Percentiles rank a stretch among this genome's conserved stretches.
Evolutionary conservation across 1,140 invertebrate genomes (phyloP).

Genomic region (Psix sp.): DNA sequence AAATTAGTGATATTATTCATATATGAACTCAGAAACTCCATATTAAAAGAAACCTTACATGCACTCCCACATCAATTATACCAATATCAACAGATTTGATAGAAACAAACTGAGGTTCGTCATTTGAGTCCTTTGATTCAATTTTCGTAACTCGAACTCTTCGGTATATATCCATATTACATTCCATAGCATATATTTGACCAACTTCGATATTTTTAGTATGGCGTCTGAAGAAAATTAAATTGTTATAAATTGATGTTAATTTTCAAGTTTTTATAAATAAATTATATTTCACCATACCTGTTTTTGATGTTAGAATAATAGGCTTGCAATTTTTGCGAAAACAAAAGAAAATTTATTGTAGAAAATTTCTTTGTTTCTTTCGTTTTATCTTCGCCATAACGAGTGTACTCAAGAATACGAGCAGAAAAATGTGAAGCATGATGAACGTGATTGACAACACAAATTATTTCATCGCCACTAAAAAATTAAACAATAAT

Average conservation of each 20-base stretch:
- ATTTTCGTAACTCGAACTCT: slow-evolving; percentile 67
- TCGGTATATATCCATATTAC: slow-evolving; percentile 34
- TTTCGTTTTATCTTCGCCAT: slow-evolving; percentile 22
- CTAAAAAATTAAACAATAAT: slow-evolving; percentile 52
- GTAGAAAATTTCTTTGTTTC: slow-evolving; percentile 4
- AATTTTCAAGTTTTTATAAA: background rate
- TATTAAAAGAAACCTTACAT: too few species aligned
- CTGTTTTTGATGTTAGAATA: slow-evolving; percentile 20
- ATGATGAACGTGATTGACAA: slow-evolving; percentile 64
- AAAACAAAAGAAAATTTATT: slow-evolving; percentile 2
- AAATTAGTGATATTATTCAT: too few species aligned
- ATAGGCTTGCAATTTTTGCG: slow-evolving; percentile 20
- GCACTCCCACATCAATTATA: too few species aligned
- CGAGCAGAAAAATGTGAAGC: slow-evolving; percentile 69
- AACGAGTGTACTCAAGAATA: slow-evolving; percentile 60
- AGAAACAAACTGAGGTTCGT: background rate
- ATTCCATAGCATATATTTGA: slow-evolving; percentile 16
- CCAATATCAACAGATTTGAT: background rate
- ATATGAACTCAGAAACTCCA: too few species aligned
- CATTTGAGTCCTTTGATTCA: slow-evolving; percentile 41
- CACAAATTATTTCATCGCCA: slow-evolving; percentile 65
- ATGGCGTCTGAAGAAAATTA: slow-evolving; percentile 18
- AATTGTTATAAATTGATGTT: background rate
- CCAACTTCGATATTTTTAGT: slow-evolving; percentile 28
- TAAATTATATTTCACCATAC: slow-evolving; percentile 5